Percentiles rank a stretch among this genome's conserved stretches.
Conservation (phyloP, 2,113 vertebrate genomes). For the Porphyrio hochstetteri region DNA sequence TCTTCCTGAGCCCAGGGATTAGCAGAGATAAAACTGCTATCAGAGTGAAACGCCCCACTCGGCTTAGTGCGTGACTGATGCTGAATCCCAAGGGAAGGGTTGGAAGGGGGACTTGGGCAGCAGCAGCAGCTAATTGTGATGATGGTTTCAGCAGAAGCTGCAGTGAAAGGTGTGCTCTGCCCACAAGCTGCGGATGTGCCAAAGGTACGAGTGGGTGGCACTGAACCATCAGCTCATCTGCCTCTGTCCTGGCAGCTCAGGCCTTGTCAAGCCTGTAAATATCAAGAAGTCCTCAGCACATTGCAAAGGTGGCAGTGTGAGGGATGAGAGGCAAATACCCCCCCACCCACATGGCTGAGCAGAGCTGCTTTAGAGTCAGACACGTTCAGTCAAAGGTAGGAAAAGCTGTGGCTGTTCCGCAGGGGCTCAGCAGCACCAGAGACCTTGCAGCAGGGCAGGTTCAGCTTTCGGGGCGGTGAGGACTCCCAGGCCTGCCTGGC, state of each 20-base stretch:
- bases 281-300: not conserved
- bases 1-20: not conserved
- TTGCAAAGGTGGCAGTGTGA: not conserved
- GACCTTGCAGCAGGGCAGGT: not conserved
- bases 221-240: fast-evolving
- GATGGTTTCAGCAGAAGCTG: not conserved
- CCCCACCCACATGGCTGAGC: not conserved
- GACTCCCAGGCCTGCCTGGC: not conserved
- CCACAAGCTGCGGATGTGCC: not conserved
- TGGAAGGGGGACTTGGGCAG: not conserved
- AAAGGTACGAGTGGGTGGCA: not conserved
- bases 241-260: not conserved
- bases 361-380: not conserved
- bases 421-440: not conserved
- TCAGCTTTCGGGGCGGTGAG: fast-evolving
- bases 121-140: not conserved
- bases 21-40: not conserved
- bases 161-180: not conserved
- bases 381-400: not conserved
- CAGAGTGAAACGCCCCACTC: not conserved
- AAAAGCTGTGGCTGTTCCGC: not conserved
- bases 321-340: not conserved
- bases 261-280: not conserved
- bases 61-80: not conserved
- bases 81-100: not conserved